phyloP scores from a whole-genome alignment of 1,140 invertebrate species.

The Amyelois transitella region DNA sequence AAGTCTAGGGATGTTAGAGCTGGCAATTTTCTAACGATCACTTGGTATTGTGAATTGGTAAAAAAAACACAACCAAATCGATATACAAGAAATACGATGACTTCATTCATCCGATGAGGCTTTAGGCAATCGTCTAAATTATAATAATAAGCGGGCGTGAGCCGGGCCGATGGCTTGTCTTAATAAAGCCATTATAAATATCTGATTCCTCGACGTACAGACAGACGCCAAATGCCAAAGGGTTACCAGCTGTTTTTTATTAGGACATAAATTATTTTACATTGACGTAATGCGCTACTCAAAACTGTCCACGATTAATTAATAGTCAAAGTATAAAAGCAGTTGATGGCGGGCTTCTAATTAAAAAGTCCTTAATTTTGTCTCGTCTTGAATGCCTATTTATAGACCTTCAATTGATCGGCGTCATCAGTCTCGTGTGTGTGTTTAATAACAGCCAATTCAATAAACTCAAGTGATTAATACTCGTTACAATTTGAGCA shows the following conservation, averaged over 20 bases:
- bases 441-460: neutral
- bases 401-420: neutral
- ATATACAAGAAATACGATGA: constrained; percentile 47
- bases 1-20: no score
- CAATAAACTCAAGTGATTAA: neutral
- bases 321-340: neutral
- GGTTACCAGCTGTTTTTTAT: constrained; percentile 30
- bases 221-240: constrained; percentile 50
- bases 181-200: constrained; percentile 74
- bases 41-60: neutral
- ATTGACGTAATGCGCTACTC: constrained; percentile 19
- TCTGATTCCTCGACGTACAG: constrained; percentile 51
- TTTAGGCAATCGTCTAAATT: constrained; percentile 73
- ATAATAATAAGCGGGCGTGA: constrained; percentile 73
- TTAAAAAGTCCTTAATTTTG: neutral
- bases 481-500: neutral
- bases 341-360: neutral
- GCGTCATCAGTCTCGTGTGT: neutral
- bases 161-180: constrained; percentile 55
- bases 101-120: constrained; percentile 61
- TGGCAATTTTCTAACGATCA: no score
- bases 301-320: constrained; percentile 4
- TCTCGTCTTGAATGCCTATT: neutral
- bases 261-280: constrained; percentile 23
- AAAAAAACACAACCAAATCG: neutral